These are phyloP conservation scores for Apocrypta bakeri DNA, from an alignment of 1,140 invertebrate genomes.

Conservation along the genomic window DNA sequence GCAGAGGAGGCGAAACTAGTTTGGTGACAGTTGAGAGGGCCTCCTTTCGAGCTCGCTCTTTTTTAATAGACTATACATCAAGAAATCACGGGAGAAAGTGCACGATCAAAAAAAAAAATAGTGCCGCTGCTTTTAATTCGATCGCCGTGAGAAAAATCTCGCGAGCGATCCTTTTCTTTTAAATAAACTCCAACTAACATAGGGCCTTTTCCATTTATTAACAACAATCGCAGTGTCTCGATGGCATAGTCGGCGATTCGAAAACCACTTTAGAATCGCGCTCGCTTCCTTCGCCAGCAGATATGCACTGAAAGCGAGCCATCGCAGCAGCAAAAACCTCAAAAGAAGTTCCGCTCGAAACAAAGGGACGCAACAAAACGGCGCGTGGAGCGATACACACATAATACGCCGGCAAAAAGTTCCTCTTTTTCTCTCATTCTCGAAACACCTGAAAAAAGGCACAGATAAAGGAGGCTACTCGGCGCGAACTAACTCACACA, in stretches of 20 bases:
- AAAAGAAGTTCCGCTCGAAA: conserved; percentile 16
- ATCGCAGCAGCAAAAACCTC: conserved; percentile 2
- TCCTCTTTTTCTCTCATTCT: background rate
- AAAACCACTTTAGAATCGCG: background rate
- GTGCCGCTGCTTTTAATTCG: background rate
- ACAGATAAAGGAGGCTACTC: conserved; percentile 11
- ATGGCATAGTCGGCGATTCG: background rate
- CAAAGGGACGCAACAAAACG: conserved; percentile 23
- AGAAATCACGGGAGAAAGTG: background rate
- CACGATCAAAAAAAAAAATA: background rate
- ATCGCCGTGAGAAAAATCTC: conserved; percentile 10
- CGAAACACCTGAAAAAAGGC: conserved; percentile 16
- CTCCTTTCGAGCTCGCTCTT: conserved; percentile 22
- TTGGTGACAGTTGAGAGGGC: conserved; percentile 38
- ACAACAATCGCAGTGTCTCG: too few species aligned
- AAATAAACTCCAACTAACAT: too few species aligned
- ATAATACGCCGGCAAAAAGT: conserved; percentile 25
- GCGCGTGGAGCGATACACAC: conserved; percentile 15
- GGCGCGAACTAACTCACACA: background rate
- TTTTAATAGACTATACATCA: conserved; percentile 14
- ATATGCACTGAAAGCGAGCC: background rate
- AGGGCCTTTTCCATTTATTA: too few species aligned
- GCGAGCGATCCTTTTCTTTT: too few species aligned
- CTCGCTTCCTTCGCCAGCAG: background rate
- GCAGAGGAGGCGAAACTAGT: conserved; percentile 30